A percentile compares a stretch with the other conserved stretches of the same genome.
Conservation (phyloP, 1,140 invertebrate species). For the Brachionus rubens region DNA sequence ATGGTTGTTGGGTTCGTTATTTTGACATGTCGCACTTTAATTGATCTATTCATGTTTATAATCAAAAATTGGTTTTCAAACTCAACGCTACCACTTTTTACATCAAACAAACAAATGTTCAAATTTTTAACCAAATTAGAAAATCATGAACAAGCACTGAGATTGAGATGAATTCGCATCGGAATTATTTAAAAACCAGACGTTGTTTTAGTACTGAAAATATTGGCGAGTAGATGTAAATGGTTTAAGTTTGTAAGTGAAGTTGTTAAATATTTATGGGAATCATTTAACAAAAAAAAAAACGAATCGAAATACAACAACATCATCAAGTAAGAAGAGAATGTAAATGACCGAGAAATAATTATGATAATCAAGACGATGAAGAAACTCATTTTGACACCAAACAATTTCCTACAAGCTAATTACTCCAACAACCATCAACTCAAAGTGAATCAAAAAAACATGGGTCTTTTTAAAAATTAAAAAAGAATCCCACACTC, state of each 20-base stretch:
- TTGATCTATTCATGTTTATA: conserved; percentile 24
- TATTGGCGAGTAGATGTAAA: conserved; percentile 63
- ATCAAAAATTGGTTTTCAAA: conserved; percentile 26
- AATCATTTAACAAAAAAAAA: conserved; percentile 15
- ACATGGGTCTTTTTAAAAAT: conserved; percentile 22
- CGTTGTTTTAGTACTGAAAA: conserved; percentile 62
- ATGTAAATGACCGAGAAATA: neutral
- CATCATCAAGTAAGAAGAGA: neutral
- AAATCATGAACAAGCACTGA: conserved; percentile 11
- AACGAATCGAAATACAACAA: neutral
- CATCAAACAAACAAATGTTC: conserved; percentile 24
- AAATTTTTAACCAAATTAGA: conserved; percentile 28
- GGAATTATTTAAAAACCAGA: conserved; percentile 63
- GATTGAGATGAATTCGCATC: conserved; percentile 55
- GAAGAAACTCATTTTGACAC: no score
- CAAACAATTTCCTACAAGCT: no score
- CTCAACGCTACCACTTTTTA: conserved; percentile 7
- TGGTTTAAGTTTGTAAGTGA: conserved; percentile 63
- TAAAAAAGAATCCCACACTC: neutral
- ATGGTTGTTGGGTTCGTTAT: conserved; percentile 46
- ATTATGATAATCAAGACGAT: neutral
- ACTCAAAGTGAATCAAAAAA: no score
- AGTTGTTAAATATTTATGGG: conserved; percentile 62
- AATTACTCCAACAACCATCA: no score
- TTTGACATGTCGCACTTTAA: neutral